Base-by-base conservation (phyloP, 2,797 vertebrate genomes). In the Telmatherina bonti region DNA sequence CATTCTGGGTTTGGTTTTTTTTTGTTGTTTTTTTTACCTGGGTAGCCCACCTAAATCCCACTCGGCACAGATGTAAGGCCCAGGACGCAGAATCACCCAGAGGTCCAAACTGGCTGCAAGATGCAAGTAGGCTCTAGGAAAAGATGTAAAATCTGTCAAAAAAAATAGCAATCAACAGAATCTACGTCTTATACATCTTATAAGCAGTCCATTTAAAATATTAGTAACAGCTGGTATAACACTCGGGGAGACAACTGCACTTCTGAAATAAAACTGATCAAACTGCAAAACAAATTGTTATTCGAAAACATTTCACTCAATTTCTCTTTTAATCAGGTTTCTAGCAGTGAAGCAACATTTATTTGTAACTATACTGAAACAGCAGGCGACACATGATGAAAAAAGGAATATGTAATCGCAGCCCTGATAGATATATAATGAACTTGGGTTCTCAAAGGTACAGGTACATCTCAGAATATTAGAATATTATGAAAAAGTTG, bases 81-180 rank as follows among this genome's bases (percentile, higher is more conserved):
- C 97, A 3, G 97, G 97, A 71, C 96, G 96, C 74, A 99, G 91
- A 77, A 99, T 97, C 77, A 98, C 96, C 96, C 96, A 97, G 27
- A 98, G 89, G 5, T 94, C 96, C 6, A 96, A 79, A 45, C 93
- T 93, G 5, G 89, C 93, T 20, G 97, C 97, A 66, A 94, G 85
- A 31, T 38, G 82, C 47, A 98, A 85, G 87, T 96, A 98, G 22
- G 92, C 93, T 93, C 97, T 99, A 54, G 56, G 56, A 81, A 79
- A 74, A 27, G 35, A 64, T n/a, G 57, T 0, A 76, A 51, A 49
- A 79, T 55, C 15, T 33, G 2, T 36, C n/a, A n/a, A 38, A 26
- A 30, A 27, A 51, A 8, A 15, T 3, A 7, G 47, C 2, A 26
- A 13, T 36, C 18, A 31, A 2, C 7, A 18, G 4, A 29, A 6